Evolutionary conservation across 2,888 invertebrate genomes (phyloP).

Genomic region (Branchipolynoe longqiensis): DNA sequence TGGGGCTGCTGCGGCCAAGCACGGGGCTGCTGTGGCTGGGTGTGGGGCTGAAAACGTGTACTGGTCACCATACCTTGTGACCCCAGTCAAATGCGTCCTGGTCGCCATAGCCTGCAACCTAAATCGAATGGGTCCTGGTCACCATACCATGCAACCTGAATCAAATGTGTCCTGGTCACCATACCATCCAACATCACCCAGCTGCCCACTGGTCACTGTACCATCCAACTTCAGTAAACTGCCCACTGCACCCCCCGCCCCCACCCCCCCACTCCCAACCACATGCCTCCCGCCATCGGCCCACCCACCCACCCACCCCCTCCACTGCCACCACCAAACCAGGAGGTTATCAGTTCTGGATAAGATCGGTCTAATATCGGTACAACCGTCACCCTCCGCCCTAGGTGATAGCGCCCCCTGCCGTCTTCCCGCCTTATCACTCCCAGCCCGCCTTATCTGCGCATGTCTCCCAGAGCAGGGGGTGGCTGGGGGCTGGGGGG

Average conservation of each 20-base stretch:
- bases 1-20: no score
- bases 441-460: not conserved
- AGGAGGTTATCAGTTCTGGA: not conserved
- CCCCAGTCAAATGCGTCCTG: no score
- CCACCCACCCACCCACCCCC: not conserved
- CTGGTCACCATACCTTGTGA: no score
- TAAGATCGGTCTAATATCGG: conserved; percentile 27
- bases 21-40: no score
- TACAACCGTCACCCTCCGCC: conserved; percentile 9
- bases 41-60: no score
- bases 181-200: not conserved
- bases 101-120: no score
- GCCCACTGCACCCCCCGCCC: not conserved
- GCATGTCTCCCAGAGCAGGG: no score
- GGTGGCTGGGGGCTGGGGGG: no score
- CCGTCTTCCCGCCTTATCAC: not conserved
- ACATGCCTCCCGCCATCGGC: not conserved
- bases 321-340: not conserved
- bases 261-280: not conserved
- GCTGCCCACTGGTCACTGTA: not conserved
- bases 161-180: no score
- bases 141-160: no score
- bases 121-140: no score
- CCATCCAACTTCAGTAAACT: not conserved
- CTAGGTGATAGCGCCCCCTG: not conserved